Base-by-base conservation (phyloP, 1,140 invertebrate genomes). In the Macrotrachela quadricornifera region DNA sequence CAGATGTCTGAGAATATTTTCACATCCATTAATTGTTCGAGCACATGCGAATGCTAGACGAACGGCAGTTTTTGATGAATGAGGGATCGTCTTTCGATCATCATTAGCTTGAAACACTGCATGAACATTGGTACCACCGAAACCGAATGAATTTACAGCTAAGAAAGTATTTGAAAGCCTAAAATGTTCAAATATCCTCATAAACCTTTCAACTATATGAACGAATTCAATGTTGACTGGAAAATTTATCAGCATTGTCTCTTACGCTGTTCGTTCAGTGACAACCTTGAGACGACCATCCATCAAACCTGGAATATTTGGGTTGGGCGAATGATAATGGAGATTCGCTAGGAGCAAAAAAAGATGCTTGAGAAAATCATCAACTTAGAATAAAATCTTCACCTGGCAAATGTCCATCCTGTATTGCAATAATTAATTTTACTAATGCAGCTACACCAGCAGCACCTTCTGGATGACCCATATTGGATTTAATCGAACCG, bases 401-500 rank as follows among this genome's bases (percentile, higher is more conserved):
- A 30, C 21, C 21, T 0, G 52, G 52, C 14, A 54, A 16, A 21
- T 6, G n/a, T 13, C 46, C 36, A 21, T 13, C 17, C 41, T 56
- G 45, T 14, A 48, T 53, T n/a, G 41, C 50, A 38, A 51, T 48
- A 48, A 51, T 12, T 17, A 56, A 51, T 46, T 65, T 67, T 17
- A 64, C 58, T 12, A 66, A 21, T 6, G 59, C 63, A 51, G 47
- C 60, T 42, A 84, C 67, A 54, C 86, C 86, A 41, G 87, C 92
- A 0, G 86, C 85, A 6, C 86, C 81, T 68, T 96, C 90, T 6
- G 87, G 79, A 62, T 97, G 91, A 0, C 91, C 91, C 84, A 95
- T 91, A 68, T 95, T 97, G 1, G 85, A 88, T 65, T 97, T 97
- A 0, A 92, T 82, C 0, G 88, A 92, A 3, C 91, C 91, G 61